Base-by-base conservation (phyloP, 2,888 invertebrate genomes). In the Drosophila prolongata region DNA sequence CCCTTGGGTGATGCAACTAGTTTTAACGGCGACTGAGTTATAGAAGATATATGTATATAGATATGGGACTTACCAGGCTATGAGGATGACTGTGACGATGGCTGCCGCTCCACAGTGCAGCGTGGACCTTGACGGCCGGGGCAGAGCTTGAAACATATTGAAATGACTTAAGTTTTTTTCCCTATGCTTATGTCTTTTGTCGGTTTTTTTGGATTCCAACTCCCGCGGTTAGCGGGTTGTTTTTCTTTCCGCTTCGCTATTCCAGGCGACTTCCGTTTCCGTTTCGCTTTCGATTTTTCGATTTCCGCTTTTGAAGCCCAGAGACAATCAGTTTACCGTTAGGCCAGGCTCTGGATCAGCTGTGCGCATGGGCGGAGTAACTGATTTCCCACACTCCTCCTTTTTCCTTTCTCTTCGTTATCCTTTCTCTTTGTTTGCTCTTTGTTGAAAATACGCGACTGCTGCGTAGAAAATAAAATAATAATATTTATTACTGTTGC, bases 61-160 rank as follows among this genome's bases (percentile, higher is more conserved):
- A 11, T 14, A 9, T 19, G 3, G 14, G 3, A 85, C 90, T 90
- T 76, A 91, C 90, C 90, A 90, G 80, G 87, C 76, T 69, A 90
- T 77, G 52, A 90, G 58, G 44, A 82, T 54, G 60, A 86, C 62
- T 49, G 78, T 66, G 49, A 77, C 54, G n/a, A 90, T 46, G 35
- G 78, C 82, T 9, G 75, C 78, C 52, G 67, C 66, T 54, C 73
- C 79, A 38, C 79, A 76, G 38, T 83, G 80, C 57, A 90, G 64
- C 56, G 79, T 65, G 38, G 85, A 59, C 57, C 77, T 78, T 43
- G 75, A 79, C 34, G 80, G 78, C 67, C 82, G 66, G 54, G 79
- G 75, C 71, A 89, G 75, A 62, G 40, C n/a, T 69, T 80, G 77
- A 40, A 87, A 78, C 90, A 90, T 90, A 44, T 65, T 83, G 38